phyloP scores from a whole-genome alignment of 2,113 vertebrate genomes.

The Centropus unirufus region DNA sequence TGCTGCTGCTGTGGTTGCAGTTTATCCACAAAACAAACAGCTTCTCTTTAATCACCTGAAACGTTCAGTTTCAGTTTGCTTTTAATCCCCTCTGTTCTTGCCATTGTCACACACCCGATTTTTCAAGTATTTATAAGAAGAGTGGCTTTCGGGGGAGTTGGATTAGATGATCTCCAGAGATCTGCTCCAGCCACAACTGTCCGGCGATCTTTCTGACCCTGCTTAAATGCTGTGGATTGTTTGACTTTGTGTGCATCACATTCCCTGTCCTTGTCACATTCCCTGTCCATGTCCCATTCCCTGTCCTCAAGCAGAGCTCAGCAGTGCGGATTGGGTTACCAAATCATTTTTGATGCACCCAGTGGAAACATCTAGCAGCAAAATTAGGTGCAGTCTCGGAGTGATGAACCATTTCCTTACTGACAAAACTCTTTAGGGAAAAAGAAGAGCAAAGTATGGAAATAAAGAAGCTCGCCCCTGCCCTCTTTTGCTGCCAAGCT shows the following conservation, averaged over 20 bases:
- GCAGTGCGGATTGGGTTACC: background rate
- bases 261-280: too few species aligned
- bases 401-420: background rate
- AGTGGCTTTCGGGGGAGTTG: too few species aligned
- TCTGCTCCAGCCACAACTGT: background rate
- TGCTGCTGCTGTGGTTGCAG: background rate
- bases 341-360: background rate
- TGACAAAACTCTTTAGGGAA: background rate
- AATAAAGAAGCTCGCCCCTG: rapidly evolving
- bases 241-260: background rate
- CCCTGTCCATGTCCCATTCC: too few species aligned
- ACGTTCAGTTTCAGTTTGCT: background rate
- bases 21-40: background rate
- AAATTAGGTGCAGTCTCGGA: background rate
- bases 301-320: background rate
- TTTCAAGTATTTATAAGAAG: background rate
- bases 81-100: background rate
- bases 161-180: background rate
- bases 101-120: background rate
- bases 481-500: background rate
- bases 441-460: background rate
- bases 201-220: background rate
- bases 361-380: background rate
- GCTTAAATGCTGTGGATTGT: background rate
- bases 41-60: background rate